Conservation (phyloP, 2,113 vertebrate genomes). For the Pseudonaja textilis region DNA sequence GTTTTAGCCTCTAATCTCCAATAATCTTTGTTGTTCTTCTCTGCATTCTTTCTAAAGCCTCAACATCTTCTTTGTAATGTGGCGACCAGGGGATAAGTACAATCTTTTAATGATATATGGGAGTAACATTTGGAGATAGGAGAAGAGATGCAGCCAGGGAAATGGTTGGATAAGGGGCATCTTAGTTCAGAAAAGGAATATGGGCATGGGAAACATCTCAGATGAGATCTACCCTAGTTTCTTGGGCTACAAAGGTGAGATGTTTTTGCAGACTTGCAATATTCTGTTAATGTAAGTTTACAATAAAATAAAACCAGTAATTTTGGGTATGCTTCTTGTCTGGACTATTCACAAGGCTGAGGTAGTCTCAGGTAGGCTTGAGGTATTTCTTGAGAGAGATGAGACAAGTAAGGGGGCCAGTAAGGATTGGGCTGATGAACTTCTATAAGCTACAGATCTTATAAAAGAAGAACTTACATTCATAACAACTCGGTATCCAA, state of each 20-base stretch:
- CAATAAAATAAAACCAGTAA: background rate
- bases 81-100: too few relatives aligned
- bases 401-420: too few relatives aligned
- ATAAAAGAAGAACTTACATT: background rate
- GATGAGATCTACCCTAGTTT: background rate
- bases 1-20: too few relatives aligned
- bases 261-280: background rate
- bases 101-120: too few relatives aligned
- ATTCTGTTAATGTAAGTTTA: background rate
- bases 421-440: background rate
- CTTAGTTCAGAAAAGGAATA: background rate
- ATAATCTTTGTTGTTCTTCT: too few relatives aligned
- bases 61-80: too few relatives aligned
- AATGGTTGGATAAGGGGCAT: too few relatives aligned
- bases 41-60: too few relatives aligned
- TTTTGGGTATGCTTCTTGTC: background rate
- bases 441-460: background rate
- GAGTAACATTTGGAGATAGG: too few relatives aligned
- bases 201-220: background rate
- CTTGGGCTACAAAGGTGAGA: background rate
- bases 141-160: too few relatives aligned
- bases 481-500: background rate
- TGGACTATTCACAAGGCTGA: background rate
- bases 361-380: too few relatives aligned
- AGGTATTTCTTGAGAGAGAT: background rate